Conservation (phyloP, 1,140 invertebrate genomes). For the Magallana gigas region DNA sequence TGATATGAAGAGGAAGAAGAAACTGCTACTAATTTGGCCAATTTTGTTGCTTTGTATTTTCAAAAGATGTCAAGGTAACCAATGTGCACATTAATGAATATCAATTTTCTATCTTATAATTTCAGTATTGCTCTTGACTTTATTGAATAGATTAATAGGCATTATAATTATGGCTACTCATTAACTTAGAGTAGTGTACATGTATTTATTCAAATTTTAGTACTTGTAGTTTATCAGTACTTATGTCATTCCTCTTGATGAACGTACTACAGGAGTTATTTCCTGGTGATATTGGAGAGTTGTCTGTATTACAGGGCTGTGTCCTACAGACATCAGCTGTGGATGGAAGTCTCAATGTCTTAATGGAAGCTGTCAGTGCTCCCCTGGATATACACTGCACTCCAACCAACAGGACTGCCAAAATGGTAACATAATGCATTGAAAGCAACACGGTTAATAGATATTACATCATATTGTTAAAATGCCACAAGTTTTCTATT, state of each 20-base stretch:
- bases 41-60: background rate
- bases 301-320: conserved; percentile 29
- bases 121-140: background rate
- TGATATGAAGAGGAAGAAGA: conserved; percentile 4
- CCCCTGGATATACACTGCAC: conserved; percentile 52
- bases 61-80: background rate
- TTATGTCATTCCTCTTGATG: background rate
- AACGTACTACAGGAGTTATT: background rate
- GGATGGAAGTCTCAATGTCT: conserved; percentile 59
- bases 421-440: conserved; percentile 51
- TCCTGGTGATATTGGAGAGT: background rate
- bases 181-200: no score
- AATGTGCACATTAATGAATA: no score
- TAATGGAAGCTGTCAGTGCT: conserved; percentile 59
- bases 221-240: no score
- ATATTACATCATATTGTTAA: background rate
- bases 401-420: conserved; percentile 59
- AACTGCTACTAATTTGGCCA: background rate
- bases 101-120: background rate
- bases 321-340: conserved; percentile 51
- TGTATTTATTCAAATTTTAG: no score
- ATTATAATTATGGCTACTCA: background rate
- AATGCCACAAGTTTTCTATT: background rate
- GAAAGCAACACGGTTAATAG: background rate
- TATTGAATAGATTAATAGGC: background rate